Conservation (phyloP, 2,113 vertebrate species). For the Pardalotus punctatus region DNA sequence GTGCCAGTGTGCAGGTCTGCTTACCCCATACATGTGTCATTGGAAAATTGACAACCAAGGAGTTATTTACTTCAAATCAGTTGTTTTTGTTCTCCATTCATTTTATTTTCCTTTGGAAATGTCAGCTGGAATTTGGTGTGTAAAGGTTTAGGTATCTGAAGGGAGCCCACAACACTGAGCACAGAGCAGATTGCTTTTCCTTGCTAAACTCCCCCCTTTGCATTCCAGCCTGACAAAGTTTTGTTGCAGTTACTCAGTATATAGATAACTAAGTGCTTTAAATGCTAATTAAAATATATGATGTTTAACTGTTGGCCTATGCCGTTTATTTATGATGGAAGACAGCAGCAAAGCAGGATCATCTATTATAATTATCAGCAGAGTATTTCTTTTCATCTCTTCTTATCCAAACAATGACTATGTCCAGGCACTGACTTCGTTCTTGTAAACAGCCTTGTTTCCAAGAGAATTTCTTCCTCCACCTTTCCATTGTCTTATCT, state of each 20-base stretch:
- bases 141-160: background rate
- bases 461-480: background rate
- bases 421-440: background rate
- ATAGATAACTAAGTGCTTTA: slow-evolving; percentile 38
- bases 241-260: slow-evolving; percentile 19
- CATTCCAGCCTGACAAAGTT: slow-evolving; percentile 43
- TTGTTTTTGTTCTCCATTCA: background rate
- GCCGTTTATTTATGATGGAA: slow-evolving; percentile 45
- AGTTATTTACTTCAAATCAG: background rate
- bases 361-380: slow-evolving; percentile 43
- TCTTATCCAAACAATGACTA: slow-evolving; percentile 22
- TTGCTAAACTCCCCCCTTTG: background rate
- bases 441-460: slow-evolving; percentile 13
- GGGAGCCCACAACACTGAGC: background rate
- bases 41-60: background rate
- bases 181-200: slow-evolving; percentile 8
- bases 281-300: slow-evolving; percentile 57
- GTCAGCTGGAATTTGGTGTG: background rate
- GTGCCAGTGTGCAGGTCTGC: background rate
- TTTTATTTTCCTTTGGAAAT: background rate
- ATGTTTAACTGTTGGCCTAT: slow-evolving; percentile 25
- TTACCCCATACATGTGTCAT: background rate
- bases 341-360: background rate
- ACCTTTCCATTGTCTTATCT: slow-evolving; percentile 50
- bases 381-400: background rate